phyloP scores from a whole-genome alignment of 2,888 invertebrate species.

The Apocheima hispidaria region DNA sequence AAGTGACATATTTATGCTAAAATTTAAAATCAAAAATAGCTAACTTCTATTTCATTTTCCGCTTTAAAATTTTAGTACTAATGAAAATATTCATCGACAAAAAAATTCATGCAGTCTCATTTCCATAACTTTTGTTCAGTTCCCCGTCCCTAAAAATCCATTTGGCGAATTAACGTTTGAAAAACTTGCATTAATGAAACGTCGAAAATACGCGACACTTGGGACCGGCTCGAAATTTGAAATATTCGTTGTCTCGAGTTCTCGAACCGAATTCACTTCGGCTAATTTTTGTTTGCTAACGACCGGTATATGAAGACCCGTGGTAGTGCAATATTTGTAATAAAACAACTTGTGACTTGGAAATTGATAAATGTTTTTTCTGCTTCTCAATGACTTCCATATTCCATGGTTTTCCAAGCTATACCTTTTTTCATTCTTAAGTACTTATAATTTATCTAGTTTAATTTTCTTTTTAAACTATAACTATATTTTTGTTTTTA shows the following conservation, averaged over 20 bases:
- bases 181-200: constrained; percentile 65
- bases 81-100: too few species aligned
- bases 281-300: constrained; percentile 66
- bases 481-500: too few species aligned
- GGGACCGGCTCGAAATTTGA: constrained; percentile 58
- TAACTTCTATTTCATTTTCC: background rate
- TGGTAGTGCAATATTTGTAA: constrained; percentile 15
- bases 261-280: constrained; percentile 59
- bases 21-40: too few species aligned
- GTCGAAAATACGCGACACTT: constrained; percentile 64
- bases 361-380: background rate
- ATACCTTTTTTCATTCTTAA: too few species aligned
- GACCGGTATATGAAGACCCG: constrained; percentile 45
- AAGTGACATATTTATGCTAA: too few species aligned
- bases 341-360: background rate
- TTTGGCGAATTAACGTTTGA: constrained; percentile 74
- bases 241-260: constrained; percentile 50
- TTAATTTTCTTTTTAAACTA: too few species aligned
- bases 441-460: too few species aligned
- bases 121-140: constrained; percentile 22
- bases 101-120: background rate
- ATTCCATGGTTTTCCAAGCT: too few species aligned
- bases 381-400: too few species aligned
- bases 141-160: constrained; percentile 65
- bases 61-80: background rate